Percentiles rank a stretch among this genome's conserved stretches.
phyloP scores from a whole-genome alignment of 2,888 invertebrate genomes.

The Mactromeris polynyma region DNA sequence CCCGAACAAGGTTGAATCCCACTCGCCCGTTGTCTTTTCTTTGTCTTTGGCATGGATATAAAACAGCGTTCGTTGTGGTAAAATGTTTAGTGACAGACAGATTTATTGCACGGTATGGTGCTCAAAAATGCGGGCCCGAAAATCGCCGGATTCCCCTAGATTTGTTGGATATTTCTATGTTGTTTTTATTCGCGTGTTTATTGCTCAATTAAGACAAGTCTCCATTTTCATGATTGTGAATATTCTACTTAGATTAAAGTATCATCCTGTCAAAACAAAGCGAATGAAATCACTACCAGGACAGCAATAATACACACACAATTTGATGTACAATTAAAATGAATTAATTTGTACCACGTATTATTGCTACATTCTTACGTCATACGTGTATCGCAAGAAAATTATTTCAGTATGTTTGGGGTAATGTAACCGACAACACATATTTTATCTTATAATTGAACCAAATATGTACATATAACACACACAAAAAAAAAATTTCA shows the following conservation, averaged over 20 bases:
- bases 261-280: neutral
- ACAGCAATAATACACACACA: too few relatives aligned
- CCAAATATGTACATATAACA: too few relatives aligned
- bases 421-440: too few relatives aligned
- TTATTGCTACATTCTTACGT: too few relatives aligned
- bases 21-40: neutral
- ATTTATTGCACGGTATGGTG: constrained; percentile 3
- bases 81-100: neutral
- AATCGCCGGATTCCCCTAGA: neutral
- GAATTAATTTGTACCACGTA: too few relatives aligned
- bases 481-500: too few relatives aligned
- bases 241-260: neutral
- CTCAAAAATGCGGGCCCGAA: constrained; percentile 9
- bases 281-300: neutral
- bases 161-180: neutral
- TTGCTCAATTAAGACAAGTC: neutral
- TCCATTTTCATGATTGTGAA: neutral
- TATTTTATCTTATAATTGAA: too few relatives aligned
- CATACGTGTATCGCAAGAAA: too few relatives aligned
- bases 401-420: too few relatives aligned
- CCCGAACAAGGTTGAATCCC: neutral
- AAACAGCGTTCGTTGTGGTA: neutral
- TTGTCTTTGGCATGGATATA: neutral
- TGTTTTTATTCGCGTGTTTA: neutral
- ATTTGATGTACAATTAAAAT: too few relatives aligned